Conservation (phyloP, 2,113 vertebrate species). For the Alces alces region DNA sequence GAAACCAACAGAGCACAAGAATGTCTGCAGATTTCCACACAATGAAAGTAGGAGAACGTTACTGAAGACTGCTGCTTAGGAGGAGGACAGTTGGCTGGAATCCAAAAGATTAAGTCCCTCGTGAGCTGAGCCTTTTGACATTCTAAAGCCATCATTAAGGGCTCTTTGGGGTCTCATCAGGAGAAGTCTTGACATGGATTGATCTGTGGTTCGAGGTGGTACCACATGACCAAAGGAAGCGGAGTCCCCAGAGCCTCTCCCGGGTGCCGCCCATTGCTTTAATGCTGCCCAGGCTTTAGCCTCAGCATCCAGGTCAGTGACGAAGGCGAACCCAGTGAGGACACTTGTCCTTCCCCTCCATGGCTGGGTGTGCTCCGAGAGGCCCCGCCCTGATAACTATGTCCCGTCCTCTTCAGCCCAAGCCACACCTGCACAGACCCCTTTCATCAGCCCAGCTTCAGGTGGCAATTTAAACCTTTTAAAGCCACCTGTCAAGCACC, state of each 20-base stretch:
- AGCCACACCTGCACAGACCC: conserved; percentile 22
- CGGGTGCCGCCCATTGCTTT: neutral
- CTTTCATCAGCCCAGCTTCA: conserved; percentile 45
- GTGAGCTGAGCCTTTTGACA: neutral
- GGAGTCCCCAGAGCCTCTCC: too few species aligned
- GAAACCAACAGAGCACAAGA: neutral
- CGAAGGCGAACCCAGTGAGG: neutral
- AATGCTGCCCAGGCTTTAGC: neutral
- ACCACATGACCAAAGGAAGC: neutral
- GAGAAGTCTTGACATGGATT: neutral
- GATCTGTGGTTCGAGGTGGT: neutral
- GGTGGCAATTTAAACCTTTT: conserved; percentile 54
- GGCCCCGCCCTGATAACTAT: neutral
- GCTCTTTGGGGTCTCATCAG: neutral
- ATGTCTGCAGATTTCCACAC: neutral
- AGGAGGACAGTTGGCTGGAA: neutral
- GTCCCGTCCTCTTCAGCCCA: neutral
- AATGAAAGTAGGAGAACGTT: neutral
- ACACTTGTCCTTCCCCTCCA: neutral
- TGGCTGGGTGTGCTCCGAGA: neutral
- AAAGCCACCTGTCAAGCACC: conserved; percentile 47
- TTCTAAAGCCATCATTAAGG: neutral
- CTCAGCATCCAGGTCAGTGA: neutral
- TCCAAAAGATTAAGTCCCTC: neutral
- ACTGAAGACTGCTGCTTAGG: neutral